phyloP scores from a whole-genome alignment of 2,113 vertebrate species.

The Myodes glareolus region DNA sequence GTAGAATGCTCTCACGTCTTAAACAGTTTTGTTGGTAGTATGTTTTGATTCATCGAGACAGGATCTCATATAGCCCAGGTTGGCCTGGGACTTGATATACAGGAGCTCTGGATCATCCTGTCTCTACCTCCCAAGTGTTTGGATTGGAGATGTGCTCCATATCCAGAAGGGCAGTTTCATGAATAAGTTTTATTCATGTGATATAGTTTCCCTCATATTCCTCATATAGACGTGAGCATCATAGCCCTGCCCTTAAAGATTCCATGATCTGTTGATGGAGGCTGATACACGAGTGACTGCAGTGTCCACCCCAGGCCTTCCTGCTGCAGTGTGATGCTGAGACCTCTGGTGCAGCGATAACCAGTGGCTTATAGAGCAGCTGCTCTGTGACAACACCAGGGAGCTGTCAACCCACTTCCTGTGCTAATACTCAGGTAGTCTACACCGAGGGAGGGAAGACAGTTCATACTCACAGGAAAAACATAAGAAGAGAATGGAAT shows the following conservation, averaged over 20 bases:
- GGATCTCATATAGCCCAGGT: neutral
- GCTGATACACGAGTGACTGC: neutral
- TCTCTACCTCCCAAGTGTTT: neutral
- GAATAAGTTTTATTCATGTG: neutral
- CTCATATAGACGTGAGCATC: neutral
- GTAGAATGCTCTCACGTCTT: neutral
- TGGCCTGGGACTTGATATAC: neutral
- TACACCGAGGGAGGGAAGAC: neutral
- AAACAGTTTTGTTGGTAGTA: neutral
- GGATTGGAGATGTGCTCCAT: neutral
- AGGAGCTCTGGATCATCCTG: neutral
- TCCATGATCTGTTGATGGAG: neutral
- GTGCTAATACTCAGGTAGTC: neutral
- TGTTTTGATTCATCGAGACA: neutral
- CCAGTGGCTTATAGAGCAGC: neutral
- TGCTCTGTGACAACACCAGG: neutral
- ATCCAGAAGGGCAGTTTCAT: neutral
- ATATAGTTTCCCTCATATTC: neutral
- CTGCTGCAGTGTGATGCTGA: neutral
- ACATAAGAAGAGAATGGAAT: neutral
- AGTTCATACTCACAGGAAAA: constrained; percentile 28
- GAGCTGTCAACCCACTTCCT: neutral
- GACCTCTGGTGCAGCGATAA: neutral
- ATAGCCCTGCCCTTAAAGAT: neutral
- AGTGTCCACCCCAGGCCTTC: neutral